These are phyloP conservation scores for Drosophila prostipennis DNA, from an alignment of 2,888 invertebrate species.

Conservation along the genomic window DNA sequence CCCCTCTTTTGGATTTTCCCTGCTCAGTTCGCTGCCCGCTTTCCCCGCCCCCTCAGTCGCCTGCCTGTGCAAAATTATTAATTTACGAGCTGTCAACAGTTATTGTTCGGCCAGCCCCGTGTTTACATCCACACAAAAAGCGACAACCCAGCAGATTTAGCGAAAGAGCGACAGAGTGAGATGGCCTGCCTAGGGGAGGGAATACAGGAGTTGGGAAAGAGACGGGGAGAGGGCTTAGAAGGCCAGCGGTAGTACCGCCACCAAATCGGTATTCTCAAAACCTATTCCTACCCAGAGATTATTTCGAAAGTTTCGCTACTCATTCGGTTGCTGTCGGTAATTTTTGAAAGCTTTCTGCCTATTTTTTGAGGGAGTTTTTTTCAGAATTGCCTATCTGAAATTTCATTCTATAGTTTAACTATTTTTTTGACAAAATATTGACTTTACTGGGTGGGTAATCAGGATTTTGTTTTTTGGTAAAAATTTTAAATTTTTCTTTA, in stretches of 20 bases:
- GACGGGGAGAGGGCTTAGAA: constrained; percentile 30
- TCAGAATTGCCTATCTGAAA: too few species aligned
- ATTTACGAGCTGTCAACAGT: constrained; percentile 80
- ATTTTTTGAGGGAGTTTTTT: too few species aligned
- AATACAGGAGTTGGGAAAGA: not conserved
- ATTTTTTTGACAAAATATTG: too few species aligned
- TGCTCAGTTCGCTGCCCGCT: constrained; percentile 22
- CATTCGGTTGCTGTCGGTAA: not conserved
- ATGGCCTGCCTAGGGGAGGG: too few species aligned
- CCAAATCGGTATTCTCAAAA: not conserved
- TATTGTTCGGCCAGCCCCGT: constrained; percentile 67
- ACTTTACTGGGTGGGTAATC: too few species aligned
- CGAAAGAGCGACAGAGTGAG: constrained; percentile 1
- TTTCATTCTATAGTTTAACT: too few species aligned
- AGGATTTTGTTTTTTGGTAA: too few species aligned
- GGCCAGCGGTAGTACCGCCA: not conserved
- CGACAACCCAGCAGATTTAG: constrained; percentile 11
- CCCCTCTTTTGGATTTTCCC: not conserved
- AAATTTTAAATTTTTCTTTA: too few species aligned
- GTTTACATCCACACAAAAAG: constrained; percentile 69
- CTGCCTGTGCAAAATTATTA: constrained; percentile 70
- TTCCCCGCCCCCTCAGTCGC: too few species aligned
- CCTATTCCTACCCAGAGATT: not conserved
- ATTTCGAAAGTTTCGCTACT: not conserved
- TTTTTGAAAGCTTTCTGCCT: not conserved